Percentiles rank a stretch among this genome's conserved stretches.
Conservation (phyloP, 2,888 invertebrate species). For the Apodemia mormo region DNA sequence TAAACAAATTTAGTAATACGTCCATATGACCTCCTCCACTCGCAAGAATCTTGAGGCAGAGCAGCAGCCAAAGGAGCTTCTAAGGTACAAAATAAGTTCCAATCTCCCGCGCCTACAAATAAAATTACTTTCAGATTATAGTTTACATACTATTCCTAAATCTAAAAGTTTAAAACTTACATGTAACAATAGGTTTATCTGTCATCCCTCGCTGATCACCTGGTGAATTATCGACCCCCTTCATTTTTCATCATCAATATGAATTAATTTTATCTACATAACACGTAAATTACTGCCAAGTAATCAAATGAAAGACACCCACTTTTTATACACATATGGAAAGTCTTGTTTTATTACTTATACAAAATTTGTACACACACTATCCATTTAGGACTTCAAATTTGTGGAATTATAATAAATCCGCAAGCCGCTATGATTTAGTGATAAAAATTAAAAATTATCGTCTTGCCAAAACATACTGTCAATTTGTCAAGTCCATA, state of each 20-base stretch:
- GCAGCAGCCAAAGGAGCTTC: constrained; percentile 89
- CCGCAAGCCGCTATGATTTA: background rate
- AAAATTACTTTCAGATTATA: constrained; percentile 22
- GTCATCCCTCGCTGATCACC: constrained; percentile 82
- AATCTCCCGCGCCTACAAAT: constrained; percentile 90
- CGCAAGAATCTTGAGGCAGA: constrained; percentile 92
- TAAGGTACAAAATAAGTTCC: constrained; percentile 91
- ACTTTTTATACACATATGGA: constrained; percentile 48
- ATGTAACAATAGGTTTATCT: constrained; percentile 88
- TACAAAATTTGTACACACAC: background rate
- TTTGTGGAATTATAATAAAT: background rate
- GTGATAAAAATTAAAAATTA: constrained; percentile 10
- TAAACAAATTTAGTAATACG: constrained; percentile 92
- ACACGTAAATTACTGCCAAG: constrained; percentile 57
- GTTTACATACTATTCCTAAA: constrained; percentile 7
- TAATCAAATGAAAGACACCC: constrained; percentile 63
- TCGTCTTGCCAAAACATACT: constrained; percentile 17
- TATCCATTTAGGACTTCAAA: constrained; percentile 1
- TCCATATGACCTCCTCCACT: constrained; percentile 95
- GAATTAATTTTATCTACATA: constrained; percentile 65
- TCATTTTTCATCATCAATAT: constrained; percentile 81
- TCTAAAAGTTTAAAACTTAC: constrained; percentile 71
- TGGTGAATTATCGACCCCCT: constrained; percentile 78
- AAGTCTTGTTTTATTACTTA: constrained; percentile 22
- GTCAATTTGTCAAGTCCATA: constrained; percentile 13